phyloP scores from a whole-genome alignment of 2,888 invertebrate genomes.

The Tiliacea aurago region DNA sequence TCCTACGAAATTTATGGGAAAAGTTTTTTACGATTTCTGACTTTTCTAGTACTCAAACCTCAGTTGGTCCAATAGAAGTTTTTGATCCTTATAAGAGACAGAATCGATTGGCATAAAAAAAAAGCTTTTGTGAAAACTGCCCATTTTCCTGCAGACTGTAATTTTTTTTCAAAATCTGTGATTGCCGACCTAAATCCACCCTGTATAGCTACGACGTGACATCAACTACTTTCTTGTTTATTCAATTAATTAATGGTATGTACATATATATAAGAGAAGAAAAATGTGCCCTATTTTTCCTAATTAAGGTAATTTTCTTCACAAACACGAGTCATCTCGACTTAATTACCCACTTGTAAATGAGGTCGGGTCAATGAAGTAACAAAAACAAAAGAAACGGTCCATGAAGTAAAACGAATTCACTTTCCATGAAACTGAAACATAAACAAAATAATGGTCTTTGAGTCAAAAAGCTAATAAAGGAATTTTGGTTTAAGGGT shows the following conservation, averaged over 20 bases:
- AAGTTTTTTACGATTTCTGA: too few relatives aligned
- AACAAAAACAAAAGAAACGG: background rate
- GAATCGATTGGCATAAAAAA: too few relatives aligned
- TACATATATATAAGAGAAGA: background rate
- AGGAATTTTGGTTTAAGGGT: background rate
- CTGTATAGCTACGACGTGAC: background rate
- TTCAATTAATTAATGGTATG: conserved; percentile 24
- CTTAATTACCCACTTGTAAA: conserved; percentile 25
- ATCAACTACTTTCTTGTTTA: conserved; percentile 24
- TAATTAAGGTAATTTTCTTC: conserved; percentile 31
- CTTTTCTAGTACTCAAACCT: too few relatives aligned
- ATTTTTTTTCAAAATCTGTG: too few relatives aligned
- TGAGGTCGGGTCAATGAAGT: conserved; percentile 6
- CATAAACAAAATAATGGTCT: conserved; percentile 1
- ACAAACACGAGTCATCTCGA: conserved; percentile 19
- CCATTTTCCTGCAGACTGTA: too few relatives aligned
- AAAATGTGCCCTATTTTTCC: conserved; percentile 19
- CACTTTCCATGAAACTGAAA: conserved; percentile 5
- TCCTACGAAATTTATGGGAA: too few relatives aligned
- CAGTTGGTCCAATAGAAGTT: too few relatives aligned
- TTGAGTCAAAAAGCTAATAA: background rate
- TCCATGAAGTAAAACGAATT: conserved; percentile 14
- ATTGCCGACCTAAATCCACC: too few relatives aligned
- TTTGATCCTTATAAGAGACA: too few relatives aligned
- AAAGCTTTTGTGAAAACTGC: too few relatives aligned